Percentiles rank a stretch among this genome's conserved stretches.
phyloP scores from a whole-genome alignment of 1,140 invertebrate species.

The Euwallacea similis region DNA sequence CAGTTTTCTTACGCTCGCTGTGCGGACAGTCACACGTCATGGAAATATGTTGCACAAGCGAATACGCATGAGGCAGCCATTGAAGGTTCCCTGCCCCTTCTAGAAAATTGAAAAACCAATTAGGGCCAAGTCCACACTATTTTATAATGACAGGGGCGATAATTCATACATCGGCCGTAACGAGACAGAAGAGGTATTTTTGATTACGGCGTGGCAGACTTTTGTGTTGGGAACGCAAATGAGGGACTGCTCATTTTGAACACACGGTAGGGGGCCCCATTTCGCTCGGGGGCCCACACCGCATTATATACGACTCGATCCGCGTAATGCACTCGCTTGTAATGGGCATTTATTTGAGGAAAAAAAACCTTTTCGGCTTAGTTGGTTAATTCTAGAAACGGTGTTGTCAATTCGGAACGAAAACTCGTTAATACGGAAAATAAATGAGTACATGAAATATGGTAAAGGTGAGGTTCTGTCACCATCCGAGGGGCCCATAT shows the following conservation, averaged over 20 bases:
- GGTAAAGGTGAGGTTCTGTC: slow-evolving; percentile 36
- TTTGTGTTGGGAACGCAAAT: slow-evolving; percentile 31
- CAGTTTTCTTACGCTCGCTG: no score
- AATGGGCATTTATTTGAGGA: neutral
- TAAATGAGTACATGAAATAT: slow-evolving; percentile 34
- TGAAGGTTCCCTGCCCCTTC: no score
- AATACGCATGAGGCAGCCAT: no score
- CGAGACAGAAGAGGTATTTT: slow-evolving; percentile 29
- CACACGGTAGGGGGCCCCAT: slow-evolving; percentile 22
- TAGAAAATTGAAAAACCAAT: slow-evolving; percentile 19
- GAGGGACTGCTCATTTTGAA: slow-evolving; percentile 30
- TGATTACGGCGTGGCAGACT: slow-evolving; percentile 30
- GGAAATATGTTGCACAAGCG: no score
- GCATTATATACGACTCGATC: slow-evolving; percentile 16
- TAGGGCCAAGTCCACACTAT: slow-evolving; percentile 18
- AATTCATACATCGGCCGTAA: slow-evolving; percentile 30
- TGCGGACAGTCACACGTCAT: no score
- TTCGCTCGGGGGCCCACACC: slow-evolving; percentile 18
- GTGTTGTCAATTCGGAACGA: no score
- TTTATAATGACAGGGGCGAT: slow-evolving; percentile 21
- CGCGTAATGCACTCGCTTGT: slow-evolving; percentile 10
- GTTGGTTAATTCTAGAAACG: no score
- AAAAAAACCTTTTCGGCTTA: no score
- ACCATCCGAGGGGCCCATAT: slow-evolving; percentile 25
- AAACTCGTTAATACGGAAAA: slow-evolving; percentile 21